Base-by-base conservation (phyloP, 2,888 invertebrate species). In the Sipha maydis region DNA sequence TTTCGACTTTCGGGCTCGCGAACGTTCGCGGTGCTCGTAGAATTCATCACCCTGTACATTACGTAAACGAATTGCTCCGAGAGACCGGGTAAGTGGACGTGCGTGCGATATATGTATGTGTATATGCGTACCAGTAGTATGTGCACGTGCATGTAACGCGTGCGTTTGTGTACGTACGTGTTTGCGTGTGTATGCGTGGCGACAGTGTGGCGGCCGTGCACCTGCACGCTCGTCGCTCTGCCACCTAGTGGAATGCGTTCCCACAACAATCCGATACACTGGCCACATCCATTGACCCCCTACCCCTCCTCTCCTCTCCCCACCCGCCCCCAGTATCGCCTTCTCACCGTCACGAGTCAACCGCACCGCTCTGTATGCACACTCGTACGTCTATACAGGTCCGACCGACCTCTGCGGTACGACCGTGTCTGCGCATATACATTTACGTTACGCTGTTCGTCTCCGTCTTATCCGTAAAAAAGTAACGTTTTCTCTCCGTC, bases 131-230 rank as follows among this genome's bases (percentile, higher is more conserved):
- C 71, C n/a, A n/a, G n/a, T 17, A 31, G 28, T 71, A 28, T 71
- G 34, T 14, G 73, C 48, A 14, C 48, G 76, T 54, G 31, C 54
- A 31, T n/a, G 56, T 56, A 5, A 14, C 25, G 5, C 19, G 56
- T 3, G 54, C 19, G 28, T 41, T 17, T 28, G 11, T 28, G n/a
- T n/a, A n/a, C 34, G 21, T 71, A 19, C 38, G 28, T 41, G 28
- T 21, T 25, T 25, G 14, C 14, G 25, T 31, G 41, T 75, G 78
- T 78, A 71, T 79, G 86, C 38, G 73, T 75, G 88, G 88, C 88
- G 88, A 88, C 88, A 88, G 88, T 75, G 88, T 82, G 88, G 88
- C 88, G 88, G 88, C 88, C 88, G 88, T 88, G 88, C 88, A 88
- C 88, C 88, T 88, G 88, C 88, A 86, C 48, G 28, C 69, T 86